Conservation (phyloP, 1,140 invertebrate genomes). For the Zaprionus camerounensis region DNA sequence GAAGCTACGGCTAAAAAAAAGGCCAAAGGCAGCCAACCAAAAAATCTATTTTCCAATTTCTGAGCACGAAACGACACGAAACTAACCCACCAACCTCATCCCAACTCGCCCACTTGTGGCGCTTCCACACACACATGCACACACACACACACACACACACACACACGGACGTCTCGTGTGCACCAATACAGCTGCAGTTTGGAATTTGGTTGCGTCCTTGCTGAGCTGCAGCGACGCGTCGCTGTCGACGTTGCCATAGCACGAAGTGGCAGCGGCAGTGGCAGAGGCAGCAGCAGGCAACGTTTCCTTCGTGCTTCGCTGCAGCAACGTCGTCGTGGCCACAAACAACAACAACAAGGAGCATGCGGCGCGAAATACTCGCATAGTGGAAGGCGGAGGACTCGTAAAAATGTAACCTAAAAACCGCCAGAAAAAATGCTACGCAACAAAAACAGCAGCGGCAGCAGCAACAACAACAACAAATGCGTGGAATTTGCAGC, state of each 20-base stretch:
- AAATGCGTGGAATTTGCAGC: slow-evolving; percentile 18
- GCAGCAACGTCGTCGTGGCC: slow-evolving; percentile 42
- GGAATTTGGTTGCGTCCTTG: slow-evolving; percentile 71
- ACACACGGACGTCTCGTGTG: neutral
- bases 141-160: slow-evolving; percentile 1
- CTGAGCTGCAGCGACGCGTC: slow-evolving; percentile 30
- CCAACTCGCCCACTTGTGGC: slow-evolving; percentile 71
- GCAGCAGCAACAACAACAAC: slow-evolving; percentile 20
- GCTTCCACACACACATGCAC: slow-evolving; percentile 56
- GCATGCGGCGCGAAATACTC: slow-evolving; percentile 37
- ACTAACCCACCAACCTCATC: slow-evolving; percentile 40
- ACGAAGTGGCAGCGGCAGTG: slow-evolving; percentile 12
- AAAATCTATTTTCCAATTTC: slow-evolving; percentile 83
- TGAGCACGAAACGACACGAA: slow-evolving; percentile 63
- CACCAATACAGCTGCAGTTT: slow-evolving; percentile 24
- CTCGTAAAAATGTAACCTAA: slow-evolving; percentile 84
- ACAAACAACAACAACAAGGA: slow-evolving; percentile 40
- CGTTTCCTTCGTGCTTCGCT: slow-evolving; percentile 36
- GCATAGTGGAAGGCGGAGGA: slow-evolving; percentile 69
- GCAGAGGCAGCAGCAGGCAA: slow-evolving; percentile 10
- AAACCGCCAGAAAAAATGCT: slow-evolving; percentile 83
- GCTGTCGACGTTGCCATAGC: slow-evolving; percentile 49
- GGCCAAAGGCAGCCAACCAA: slow-evolving; percentile 77
- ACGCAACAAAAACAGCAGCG: slow-evolving; percentile 30
- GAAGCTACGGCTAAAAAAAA: slow-evolving; percentile 34